These are phyloP conservation scores for Pachyramphus minor DNA, from an alignment of 2,113 vertebrate genomes.

Conservation along the genomic window DNA sequence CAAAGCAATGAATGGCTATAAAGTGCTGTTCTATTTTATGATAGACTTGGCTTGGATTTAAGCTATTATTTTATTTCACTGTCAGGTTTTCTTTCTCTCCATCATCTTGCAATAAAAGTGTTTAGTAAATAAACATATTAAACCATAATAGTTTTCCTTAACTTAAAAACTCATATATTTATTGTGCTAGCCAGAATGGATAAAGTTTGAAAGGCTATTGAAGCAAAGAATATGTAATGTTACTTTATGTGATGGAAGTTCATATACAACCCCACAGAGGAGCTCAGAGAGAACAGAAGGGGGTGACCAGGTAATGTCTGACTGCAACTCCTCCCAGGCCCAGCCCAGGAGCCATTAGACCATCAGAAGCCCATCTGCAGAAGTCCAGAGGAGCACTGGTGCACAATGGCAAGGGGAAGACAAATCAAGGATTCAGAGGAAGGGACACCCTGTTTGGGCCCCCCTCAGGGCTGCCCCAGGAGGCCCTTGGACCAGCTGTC, in stretches of 20 bases:
- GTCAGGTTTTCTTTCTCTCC: neutral
- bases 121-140: constrained; percentile 16
- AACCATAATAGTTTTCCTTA: neutral
- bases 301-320: neutral
- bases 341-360: neutral
- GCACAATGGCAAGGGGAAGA: neutral
- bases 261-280: neutral
- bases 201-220: neutral
- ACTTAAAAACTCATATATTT: neutral
- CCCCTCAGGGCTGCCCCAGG: neutral
- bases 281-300: neutral
- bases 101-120: neutral
- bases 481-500: neutral
- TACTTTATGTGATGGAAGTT: neutral
- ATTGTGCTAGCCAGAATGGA: neutral
- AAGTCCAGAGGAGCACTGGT: neutral
- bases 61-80: neutral
- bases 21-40: neutral
- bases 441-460: fast-evolving
- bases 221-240: neutral
- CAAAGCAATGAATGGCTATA: neutral
- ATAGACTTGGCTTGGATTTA: neutral
- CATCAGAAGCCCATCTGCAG: neutral
- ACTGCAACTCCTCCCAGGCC: neutral
- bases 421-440: neutral